Percentiles rank a stretch among this genome's conserved stretches.
Conservation (phyloP, 2,113 vertebrate species). For the Lycaon pictus region DNA sequence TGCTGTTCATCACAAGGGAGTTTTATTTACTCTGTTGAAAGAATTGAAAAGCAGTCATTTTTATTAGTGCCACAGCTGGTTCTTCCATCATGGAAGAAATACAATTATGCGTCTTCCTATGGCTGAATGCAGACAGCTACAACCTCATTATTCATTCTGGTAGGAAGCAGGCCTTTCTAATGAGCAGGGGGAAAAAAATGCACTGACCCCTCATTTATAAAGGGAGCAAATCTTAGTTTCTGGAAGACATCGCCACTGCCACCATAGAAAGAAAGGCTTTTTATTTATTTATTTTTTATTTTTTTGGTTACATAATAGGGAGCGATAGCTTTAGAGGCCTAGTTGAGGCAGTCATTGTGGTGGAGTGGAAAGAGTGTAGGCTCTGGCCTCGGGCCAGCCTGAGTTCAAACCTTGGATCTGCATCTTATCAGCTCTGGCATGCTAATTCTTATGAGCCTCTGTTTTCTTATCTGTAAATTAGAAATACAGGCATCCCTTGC, state of each 20-base stretch:
- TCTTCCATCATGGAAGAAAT: constrained; percentile 73
- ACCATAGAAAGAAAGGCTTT: neutral
- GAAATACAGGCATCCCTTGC: neutral
- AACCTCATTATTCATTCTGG: constrained; percentile 74
- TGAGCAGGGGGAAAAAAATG: constrained; percentile 12
- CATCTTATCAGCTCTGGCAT: neutral
- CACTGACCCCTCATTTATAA: constrained; percentile 63
- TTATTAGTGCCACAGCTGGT: constrained; percentile 78
- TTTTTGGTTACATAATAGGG: neutral
- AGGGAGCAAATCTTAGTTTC: constrained; percentile 63
- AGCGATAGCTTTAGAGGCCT: neutral
- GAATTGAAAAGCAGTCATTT: constrained; percentile 78
- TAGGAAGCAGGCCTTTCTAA: constrained; percentile 70
- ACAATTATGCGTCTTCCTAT: constrained; percentile 70
- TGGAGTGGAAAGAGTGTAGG: neutral
- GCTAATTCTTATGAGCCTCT: neutral
- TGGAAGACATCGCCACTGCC: constrained; percentile 30
- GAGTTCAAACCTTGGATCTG: neutral
- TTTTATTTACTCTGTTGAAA: constrained; percentile 80
- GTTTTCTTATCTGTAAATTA: neutral
- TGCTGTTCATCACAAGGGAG: constrained; percentile 76
- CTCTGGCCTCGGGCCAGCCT: neutral
- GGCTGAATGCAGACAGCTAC: constrained; percentile 70
- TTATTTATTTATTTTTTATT: neutral
- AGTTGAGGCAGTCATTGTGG: neutral